phyloP scores from a whole-genome alignment of 2,888 invertebrate genomes.

The Pseudanteris insignis region DNA sequence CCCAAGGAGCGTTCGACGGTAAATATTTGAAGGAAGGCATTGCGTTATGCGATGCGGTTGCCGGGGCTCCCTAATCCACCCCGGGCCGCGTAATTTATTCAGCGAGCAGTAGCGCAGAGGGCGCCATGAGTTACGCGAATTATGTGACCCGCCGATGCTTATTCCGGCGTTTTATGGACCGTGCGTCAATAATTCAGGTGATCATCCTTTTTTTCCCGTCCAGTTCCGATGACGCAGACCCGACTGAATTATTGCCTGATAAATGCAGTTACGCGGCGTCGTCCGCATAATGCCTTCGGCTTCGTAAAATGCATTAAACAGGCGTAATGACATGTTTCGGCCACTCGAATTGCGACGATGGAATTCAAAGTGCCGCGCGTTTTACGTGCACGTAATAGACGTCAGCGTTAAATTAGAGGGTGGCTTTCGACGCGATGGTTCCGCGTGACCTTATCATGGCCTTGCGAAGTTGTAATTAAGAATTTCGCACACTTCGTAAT shows the following conservation, averaged over 20 bases:
- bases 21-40: constrained; percentile 57
- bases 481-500: no score
- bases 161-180: constrained; percentile 43
- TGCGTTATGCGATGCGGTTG: constrained; percentile 53
- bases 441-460: no score
- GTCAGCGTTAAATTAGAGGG: no score
- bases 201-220: constrained; percentile 14
- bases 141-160: constrained; percentile 38
- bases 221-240: constrained; percentile 11
- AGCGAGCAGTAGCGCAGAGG: constrained; percentile 38
- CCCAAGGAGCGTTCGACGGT: constrained; percentile 49
- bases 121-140: constrained; percentile 40
- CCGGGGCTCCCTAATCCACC: constrained; percentile 47
- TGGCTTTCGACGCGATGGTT: no score
- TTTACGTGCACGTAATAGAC: no score
- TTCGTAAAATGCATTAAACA: constrained; percentile 30
- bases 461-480: no score
- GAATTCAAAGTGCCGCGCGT: constrained; percentile 27
- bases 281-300: constrained; percentile 30
- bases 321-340: constrained; percentile 29
- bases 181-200: constrained; percentile 34
- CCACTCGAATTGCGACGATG: constrained; percentile 7
- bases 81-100: constrained; percentile 51
- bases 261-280: constrained; percentile 29
- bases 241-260: constrained; percentile 30